Evolutionary conservation across 2,797 vertebrate genomes (phyloP).

Genomic region (Lacerta viridis): DNA sequence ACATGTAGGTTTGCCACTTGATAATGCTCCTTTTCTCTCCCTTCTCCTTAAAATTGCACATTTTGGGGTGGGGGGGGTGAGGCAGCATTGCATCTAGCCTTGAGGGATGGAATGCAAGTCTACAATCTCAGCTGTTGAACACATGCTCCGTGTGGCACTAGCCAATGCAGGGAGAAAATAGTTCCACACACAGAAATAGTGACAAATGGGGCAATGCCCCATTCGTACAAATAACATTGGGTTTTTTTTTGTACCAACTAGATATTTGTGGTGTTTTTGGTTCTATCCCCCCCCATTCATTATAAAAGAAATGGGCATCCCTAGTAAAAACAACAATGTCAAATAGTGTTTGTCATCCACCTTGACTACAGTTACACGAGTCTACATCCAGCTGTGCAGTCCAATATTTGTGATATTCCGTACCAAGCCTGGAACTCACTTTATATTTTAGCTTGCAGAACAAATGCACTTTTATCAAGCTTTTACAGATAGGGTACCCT

Average conservation of each 20-base stretch:
- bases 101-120: no score
- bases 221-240: neutral
- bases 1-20: no score
- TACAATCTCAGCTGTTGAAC: no score
- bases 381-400: neutral
- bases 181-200: neutral
- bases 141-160: no score
- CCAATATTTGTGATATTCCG: neutral
- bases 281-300: neutral
- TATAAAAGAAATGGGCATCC: neutral
- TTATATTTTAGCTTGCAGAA: conserved; percentile 50
- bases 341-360: neutral
- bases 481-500: neutral
- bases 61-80: no score
- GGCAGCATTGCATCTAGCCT: no score
- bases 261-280: neutral
- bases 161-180: no score
- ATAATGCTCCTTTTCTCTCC: no score
- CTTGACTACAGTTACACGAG: conserved; percentile 34
- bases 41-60: no score
- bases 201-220: neutral
- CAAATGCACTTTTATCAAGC: conserved; percentile 40
- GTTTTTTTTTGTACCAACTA: neutral
- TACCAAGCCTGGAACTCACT: conserved; percentile 8
- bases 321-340: neutral